phyloP scores from a whole-genome alignment of 2,797 vertebrate genomes.

The Catharus ustulatus region DNA sequence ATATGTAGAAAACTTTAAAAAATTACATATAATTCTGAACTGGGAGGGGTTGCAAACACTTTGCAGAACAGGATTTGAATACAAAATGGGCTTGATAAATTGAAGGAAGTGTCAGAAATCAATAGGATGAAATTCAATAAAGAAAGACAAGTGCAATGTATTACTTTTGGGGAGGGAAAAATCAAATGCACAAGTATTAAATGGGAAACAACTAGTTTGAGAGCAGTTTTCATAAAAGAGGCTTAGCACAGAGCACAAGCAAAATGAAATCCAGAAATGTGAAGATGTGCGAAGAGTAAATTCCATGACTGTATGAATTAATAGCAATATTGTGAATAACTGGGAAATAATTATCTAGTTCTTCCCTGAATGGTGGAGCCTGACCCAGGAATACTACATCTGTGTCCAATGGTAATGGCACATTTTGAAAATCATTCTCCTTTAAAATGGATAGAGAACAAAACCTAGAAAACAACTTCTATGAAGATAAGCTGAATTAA shows the following conservation, averaged over 20 bases:
- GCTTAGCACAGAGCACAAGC: not conserved
- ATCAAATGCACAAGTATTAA: not conserved
- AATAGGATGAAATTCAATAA: conserved; percentile 20
- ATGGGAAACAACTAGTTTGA: not conserved
- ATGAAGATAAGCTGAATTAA: not conserved
- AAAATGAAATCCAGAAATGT: not conserved
- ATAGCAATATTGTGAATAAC: not conserved
- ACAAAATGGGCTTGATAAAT: not conserved
- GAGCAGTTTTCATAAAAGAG: not conserved
- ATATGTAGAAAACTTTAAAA: not conserved
- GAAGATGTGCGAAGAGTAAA: not conserved
- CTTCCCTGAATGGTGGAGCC: not conserved
- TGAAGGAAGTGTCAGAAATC: not conserved
- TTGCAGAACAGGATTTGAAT: not conserved
- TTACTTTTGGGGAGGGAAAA: conserved; percentile 5
- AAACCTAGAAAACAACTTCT: not conserved
- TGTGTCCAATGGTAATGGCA: not conserved
- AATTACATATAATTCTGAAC: not conserved
- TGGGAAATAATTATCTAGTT: not conserved
- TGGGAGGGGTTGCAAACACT: not conserved
- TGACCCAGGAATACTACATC: not conserved
- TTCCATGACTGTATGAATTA: not conserved
- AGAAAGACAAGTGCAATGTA: not conserved
- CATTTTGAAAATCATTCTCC: not conserved
- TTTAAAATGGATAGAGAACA: not conserved